A percentile compares a stretch with the other conserved stretches of the same genome.
These are phyloP conservation scores for Cataglyphis hispanica DNA, from an alignment of 1,140 invertebrate species.

Conservation along the genomic window DNA sequence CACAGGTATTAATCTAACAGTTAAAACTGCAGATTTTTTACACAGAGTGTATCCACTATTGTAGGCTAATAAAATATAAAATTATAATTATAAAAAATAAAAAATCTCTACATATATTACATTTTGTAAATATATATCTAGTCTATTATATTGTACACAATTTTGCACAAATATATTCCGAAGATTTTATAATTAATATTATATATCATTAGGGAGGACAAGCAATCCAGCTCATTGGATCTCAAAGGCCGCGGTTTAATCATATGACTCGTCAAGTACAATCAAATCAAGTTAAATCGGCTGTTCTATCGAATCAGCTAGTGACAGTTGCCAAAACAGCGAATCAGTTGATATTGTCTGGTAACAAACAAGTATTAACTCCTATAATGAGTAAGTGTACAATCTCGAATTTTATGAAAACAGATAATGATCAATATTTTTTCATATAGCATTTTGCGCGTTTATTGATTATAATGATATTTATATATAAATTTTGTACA, in stretches of 20 bases:
- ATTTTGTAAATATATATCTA: constrained; percentile 2
- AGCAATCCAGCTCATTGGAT: constrained; percentile 88
- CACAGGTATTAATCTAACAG: constrained; percentile 80
- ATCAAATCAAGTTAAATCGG: constrained; percentile 86
- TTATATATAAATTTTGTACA: constrained; percentile 37
- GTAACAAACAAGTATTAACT: constrained; percentile 88
- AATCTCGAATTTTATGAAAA: constrained; percentile 1
- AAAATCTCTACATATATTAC: background rate
- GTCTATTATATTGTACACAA: too few relatives aligned
- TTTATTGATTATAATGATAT: background rate
- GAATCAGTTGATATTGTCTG: constrained; percentile 87
- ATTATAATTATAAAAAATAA: background rate
- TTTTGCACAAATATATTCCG: background rate
- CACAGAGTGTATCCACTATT: background rate
- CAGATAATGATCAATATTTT: constrained; percentile 14
- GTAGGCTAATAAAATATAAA: background rate
- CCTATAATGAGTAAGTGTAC: constrained; percentile 88
- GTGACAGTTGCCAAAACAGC: constrained; percentile 85
- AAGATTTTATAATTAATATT: background rate
- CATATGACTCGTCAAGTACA: constrained; percentile 86
- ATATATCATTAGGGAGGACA: constrained; percentile 81
- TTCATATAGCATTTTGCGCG: background rate
- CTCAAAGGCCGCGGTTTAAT: constrained; percentile 87
- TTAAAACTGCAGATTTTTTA: constrained; percentile 10
- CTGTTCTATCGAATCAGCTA: constrained; percentile 84